Base-by-base conservation (phyloP, 2,888 invertebrate species). In the Lithophane semibrunnea region DNA sequence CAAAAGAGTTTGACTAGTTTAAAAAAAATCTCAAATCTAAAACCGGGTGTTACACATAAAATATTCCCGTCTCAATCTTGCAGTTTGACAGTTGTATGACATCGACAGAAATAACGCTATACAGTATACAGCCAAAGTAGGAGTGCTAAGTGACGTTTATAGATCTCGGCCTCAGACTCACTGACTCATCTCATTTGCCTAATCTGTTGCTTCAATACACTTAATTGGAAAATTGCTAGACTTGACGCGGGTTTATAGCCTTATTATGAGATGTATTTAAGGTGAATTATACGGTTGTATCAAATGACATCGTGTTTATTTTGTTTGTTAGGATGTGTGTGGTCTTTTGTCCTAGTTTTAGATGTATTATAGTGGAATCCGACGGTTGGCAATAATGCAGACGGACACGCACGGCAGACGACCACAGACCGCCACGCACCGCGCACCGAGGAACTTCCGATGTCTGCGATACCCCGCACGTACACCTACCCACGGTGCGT, bases 181-280 rank as follows among this genome's bases (percentile, higher is more conserved):
- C 75, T 68, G 75, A 74, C 70, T 84, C 80, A 86, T 87, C 54
- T 73, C 69, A 79, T 78, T 80, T 58, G 73, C 72, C 60, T 84
- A 63, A 63, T 78, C 18, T 63, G 72, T 64, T 18, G 54, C 56
- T 70, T 70, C 56, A 77, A 24, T 24, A 67, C 75, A 54, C 72
- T 73, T 83, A 88, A 88, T 86, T 86, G 80, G 71, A 83, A 88
- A 87, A 88, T 88, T 88, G 82, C 77, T 77, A 77, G 78, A 77
- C 29, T 68, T 71, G 70, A 76, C 65, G 75, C 71, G 73, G 75
- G 71, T 86, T 88, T 86, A 84, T 84, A 49, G 85, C 60, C 49
- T 77, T 76, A 72, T 76, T 67, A 85, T 83, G 82, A 76, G 79
- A 60, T 61, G 82, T 83, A 74, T 86, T 85, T 85, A 80, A 80